Evolutionary conservation across 2,888 invertebrate genomes (phyloP).

Genomic region (Hedya salicella): DNA sequence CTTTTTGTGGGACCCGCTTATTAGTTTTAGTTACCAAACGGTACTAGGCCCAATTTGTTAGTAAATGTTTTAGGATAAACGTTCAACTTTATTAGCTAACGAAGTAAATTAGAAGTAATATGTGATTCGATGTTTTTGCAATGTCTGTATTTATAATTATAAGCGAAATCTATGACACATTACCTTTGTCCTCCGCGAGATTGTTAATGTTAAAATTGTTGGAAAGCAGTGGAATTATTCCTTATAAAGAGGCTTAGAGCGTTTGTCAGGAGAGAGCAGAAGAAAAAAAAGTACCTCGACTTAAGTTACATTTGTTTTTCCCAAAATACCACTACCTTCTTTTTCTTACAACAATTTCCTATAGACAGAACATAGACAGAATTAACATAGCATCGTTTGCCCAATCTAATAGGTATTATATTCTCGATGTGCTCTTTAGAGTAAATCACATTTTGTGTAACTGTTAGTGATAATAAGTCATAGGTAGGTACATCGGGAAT

Average conservation of each 20-base stretch:
- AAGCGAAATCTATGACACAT: conserved; percentile 9
- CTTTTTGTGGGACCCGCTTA: too few relatives aligned
- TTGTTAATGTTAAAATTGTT: not conserved
- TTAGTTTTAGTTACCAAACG: too few relatives aligned
- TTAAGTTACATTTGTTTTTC: not conserved
- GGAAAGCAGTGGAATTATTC: not conserved
- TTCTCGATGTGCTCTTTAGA: too few relatives aligned
- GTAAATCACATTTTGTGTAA: too few relatives aligned
- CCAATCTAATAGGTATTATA: too few relatives aligned
- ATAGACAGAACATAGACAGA: too few relatives aligned
- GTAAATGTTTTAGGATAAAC: not conserved
- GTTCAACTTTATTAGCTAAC: too few relatives aligned
- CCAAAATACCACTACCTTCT: too few relatives aligned
- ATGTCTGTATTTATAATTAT: conserved; percentile 8
- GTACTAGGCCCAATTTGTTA: not conserved
- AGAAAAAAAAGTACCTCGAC: not conserved
- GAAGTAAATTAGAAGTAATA: conserved; percentile 18
- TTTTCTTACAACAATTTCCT: too few relatives aligned
- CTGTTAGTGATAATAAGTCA: too few relatives aligned
- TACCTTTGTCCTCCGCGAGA: not conserved
- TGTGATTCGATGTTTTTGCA: conserved; percentile 24
- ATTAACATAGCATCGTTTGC: too few relatives aligned
- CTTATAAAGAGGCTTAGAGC: not conserved
- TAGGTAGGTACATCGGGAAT: too few relatives aligned
- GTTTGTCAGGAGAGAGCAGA: not conserved